These are phyloP conservation scores for Hyperoodon ampullatus DNA, from an alignment of 2,113 vertebrate species.

Conservation along the genomic window DNA sequence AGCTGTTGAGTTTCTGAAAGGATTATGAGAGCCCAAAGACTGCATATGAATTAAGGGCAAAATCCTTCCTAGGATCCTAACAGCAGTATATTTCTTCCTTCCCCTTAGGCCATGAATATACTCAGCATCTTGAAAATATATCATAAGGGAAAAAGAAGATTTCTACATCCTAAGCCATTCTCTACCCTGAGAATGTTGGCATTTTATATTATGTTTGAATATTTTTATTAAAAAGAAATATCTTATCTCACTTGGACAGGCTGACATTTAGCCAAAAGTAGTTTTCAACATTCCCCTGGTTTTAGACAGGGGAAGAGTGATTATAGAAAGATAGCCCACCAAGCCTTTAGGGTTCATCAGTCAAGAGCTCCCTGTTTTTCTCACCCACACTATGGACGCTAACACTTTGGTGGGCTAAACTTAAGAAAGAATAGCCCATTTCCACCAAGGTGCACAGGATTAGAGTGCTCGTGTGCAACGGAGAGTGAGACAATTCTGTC, in stretches of 20 bases:
- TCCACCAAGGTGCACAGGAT: neutral
- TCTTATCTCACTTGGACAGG: neutral
- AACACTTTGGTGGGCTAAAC: neutral
- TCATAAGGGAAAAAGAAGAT: neutral
- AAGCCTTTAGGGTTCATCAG: neutral
- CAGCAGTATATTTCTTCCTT: neutral
- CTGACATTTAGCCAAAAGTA: neutral
- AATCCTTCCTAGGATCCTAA: neutral
- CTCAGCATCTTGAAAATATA: neutral
- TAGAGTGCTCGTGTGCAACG: neutral
- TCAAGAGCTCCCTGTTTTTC: neutral
- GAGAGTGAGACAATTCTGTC: neutral
- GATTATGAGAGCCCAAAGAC: neutral
- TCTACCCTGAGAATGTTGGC: neutral
- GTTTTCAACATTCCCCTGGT: neutral
- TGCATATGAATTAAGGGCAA: neutral
- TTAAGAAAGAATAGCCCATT: neutral
- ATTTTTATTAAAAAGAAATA: neutral
- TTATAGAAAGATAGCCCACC: neutral
- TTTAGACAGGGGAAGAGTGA: neutral
- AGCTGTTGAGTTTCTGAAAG: neutral
- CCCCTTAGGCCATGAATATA: neutral
- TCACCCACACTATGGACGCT: neutral
- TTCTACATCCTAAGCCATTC: neutral
- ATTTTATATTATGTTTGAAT: slow-evolving; percentile 29